These are phyloP conservation scores for Ramphastos sulfuratus DNA, from an alignment of 2,113 vertebrate genomes.

Conservation along the genomic window DNA sequence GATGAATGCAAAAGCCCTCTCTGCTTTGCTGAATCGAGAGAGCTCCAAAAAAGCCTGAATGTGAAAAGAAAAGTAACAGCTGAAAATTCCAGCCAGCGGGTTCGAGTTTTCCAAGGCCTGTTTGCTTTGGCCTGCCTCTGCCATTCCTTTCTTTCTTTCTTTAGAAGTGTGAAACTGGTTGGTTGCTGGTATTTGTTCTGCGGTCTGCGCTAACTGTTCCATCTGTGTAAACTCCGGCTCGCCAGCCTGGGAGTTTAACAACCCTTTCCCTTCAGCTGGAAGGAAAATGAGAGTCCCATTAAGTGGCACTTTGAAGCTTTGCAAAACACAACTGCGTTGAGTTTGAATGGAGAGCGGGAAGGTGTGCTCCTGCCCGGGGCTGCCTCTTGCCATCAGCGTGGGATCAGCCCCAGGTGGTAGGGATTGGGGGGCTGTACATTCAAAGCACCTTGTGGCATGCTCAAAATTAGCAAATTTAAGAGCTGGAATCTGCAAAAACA, in stretches of 20 bases:
- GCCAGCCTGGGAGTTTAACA: constrained; percentile 74
- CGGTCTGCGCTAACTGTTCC: constrained; percentile 81
- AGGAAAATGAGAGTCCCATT: constrained; percentile 67
- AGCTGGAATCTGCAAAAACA: neutral
- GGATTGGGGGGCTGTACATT: neutral
- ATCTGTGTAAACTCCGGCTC: constrained; percentile 82
- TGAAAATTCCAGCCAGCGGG: constrained; percentile 74
- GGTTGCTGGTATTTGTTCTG: constrained; percentile 84
- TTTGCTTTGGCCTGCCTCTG: constrained; percentile 78
- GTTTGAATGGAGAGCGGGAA: neutral
- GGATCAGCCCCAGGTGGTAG: neutral
- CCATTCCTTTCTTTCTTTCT: constrained; percentile 83
- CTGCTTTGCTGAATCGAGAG: constrained; percentile 56
- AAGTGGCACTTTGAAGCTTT: constrained; percentile 74
- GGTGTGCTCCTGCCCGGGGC: neutral
- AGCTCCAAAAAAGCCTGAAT: constrained; percentile 59
- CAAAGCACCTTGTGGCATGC: neutral
- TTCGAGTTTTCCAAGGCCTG: constrained; percentile 76
- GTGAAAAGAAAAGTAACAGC: constrained; percentile 65
- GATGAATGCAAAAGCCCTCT: constrained; percentile 19
- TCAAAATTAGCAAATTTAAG: neutral
- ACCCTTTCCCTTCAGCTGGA: constrained; percentile 73
- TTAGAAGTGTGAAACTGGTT: constrained; percentile 86
- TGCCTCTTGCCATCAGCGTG: neutral
- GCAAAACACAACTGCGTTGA: constrained; percentile 36